These are phyloP conservation scores for Acleris sparsana DNA, from an alignment of 2,888 invertebrate species.

Conservation along the genomic window DNA sequence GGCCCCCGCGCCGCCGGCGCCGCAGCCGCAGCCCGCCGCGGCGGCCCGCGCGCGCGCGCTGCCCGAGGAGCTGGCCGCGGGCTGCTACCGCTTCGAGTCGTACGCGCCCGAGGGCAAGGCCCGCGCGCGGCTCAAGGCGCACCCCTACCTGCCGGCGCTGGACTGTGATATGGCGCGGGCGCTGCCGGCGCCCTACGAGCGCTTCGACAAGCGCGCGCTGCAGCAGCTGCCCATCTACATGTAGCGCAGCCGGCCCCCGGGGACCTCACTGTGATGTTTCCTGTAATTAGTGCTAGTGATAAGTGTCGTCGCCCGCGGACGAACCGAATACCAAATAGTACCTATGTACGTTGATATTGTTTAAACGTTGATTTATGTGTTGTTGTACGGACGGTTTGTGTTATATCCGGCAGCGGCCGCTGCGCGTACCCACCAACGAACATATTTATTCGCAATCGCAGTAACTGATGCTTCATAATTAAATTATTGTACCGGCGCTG, in stretches of 20 bases:
- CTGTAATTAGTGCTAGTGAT: slow-evolving; percentile 34
- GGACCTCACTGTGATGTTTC: slow-evolving; percentile 38
- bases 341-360: slow-evolving; percentile 76
- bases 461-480: slow-evolving; percentile 76
- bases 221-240: slow-evolving; percentile 82
- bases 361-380: slow-evolving; percentile 75
- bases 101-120: slow-evolving; percentile 55
- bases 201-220: slow-evolving; percentile 79
- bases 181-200: slow-evolving; percentile 73
- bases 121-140: slow-evolving; percentile 62
- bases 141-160: slow-evolving; percentile 61
- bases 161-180: slow-evolving; percentile 77
- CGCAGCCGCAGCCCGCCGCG: slow-evolving; percentile 55
- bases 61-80: slow-evolving; percentile 45
- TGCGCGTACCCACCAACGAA: slow-evolving; percentile 67
- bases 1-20: slow-evolving; percentile 49
- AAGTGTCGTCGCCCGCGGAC: slow-evolving; percentile 47
- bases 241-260: slow-evolving; percentile 55
- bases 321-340: slow-evolving; percentile 78
- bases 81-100: slow-evolving; percentile 61
- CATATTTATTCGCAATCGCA: slow-evolving; percentile 78
- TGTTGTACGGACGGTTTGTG: slow-evolving; percentile 52
- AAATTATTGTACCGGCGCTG: slow-evolving; percentile 76
- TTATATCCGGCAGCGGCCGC: slow-evolving; percentile 38
- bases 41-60: slow-evolving; percentile 39